phyloP scores from a whole-genome alignment of 2,113 vertebrate species.

The Lasiurus cinereus region DNA sequence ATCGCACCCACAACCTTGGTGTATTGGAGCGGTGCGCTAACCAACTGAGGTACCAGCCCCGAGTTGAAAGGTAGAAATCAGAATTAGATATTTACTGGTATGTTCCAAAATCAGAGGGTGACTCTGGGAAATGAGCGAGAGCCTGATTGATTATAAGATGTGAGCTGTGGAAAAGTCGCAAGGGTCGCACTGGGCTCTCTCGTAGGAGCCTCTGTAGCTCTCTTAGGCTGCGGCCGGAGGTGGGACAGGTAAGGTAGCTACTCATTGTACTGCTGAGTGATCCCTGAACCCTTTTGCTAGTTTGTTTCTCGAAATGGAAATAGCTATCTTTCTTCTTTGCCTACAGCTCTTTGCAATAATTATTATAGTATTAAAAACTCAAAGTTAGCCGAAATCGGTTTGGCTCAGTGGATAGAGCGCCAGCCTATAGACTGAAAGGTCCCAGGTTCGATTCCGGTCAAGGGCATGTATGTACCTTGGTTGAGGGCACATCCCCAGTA shows the following conservation, averaged over 20 bases:
- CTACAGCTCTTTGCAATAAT: constrained; percentile 41
- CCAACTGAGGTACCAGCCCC: background rate
- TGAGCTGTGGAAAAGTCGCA: background rate
- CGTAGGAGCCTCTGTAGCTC: background rate
- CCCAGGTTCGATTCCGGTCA: no score
- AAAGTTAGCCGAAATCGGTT: background rate
- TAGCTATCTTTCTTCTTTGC: constrained; percentile 31
- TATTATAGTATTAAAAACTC: background rate
- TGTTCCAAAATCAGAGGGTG: background rate
- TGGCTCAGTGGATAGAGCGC: no score
- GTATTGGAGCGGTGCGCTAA: background rate
- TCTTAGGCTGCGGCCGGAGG: background rate
- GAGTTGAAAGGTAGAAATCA: constrained; percentile 37
- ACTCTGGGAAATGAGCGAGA: constrained; percentile 8
- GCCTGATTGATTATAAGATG: background rate
- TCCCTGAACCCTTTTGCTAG: constrained; percentile 6
- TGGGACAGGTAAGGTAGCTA: background rate
- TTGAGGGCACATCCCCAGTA: no score
- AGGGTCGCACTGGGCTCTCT: background rate
- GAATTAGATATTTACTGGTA: constrained; percentile 16
- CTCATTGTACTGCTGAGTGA: background rate
- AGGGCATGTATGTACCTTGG: no score
- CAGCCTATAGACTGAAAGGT: no score
- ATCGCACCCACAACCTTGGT: background rate
- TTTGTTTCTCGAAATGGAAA: constrained; percentile 52